Percentiles rank a stretch among this genome's conserved stretches.
Evolutionary conservation across 1,140 invertebrate genomes (phyloP).

Genomic region (Parasteatoda tepidariorum): DNA sequence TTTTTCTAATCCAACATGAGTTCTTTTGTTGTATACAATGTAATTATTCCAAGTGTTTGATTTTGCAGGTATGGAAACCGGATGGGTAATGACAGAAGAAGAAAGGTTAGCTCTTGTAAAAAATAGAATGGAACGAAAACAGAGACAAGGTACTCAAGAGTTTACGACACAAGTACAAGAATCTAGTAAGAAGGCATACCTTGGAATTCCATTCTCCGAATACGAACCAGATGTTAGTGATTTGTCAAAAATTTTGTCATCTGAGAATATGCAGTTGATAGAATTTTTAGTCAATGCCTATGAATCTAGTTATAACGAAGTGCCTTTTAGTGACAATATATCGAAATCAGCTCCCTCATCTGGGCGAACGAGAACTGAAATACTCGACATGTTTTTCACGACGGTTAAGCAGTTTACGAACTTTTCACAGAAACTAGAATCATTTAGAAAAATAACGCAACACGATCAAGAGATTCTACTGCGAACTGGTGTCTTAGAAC

Average conservation of each 20-base stretch:
- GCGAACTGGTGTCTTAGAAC: constrained; percentile 71
- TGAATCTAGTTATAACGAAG: constrained; percentile 57
- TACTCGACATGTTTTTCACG: constrained; percentile 67
- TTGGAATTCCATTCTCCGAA: constrained; percentile 10
- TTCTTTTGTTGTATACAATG: too few relatives aligned
- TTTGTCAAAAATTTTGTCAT: constrained; percentile 46
- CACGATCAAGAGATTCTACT: constrained; percentile 71
- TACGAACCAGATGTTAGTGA: constrained; percentile 60
- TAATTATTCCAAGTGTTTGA: not conserved
- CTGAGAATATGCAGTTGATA: constrained; percentile 59
- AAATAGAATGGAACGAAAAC: constrained; percentile 64
- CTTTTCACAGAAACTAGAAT: constrained; percentile 65
- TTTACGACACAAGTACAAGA: not conserved
- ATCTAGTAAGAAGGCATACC: constrained; percentile 1
- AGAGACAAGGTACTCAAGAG: constrained; percentile 23
- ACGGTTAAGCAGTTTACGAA: constrained; percentile 66
- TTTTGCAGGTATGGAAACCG: constrained; percentile 68
- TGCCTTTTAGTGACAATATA: constrained; percentile 56
- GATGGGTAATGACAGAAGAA: constrained; percentile 71
- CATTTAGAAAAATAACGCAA: constrained; percentile 69
- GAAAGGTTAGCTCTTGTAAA: constrained; percentile 67
- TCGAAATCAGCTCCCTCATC: not conserved
- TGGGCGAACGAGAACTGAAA: constrained; percentile 57
- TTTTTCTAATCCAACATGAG: too few relatives aligned
- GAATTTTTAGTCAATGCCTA: constrained; percentile 61